phyloP scores from a whole-genome alignment of 1,140 invertebrate species.

The Bicyclus anynana region DNA sequence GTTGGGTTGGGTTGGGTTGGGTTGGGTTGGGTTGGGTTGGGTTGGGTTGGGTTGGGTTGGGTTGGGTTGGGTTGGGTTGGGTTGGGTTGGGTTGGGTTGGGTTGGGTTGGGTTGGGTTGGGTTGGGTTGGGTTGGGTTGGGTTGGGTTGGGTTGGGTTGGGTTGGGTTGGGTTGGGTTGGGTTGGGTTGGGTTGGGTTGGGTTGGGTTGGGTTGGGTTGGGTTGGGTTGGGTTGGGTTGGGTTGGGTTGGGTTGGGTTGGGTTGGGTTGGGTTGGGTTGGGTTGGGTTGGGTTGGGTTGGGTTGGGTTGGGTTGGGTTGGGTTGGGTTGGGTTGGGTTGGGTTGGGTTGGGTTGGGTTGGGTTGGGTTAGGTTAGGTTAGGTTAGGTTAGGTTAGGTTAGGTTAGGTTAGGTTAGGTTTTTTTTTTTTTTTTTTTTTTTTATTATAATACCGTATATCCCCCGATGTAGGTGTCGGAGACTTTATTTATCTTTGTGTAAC shows the following conservation, averaged over 20 bases:
- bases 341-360: constrained; percentile 15
- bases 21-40: constrained; percentile 33
- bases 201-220: too few relatives aligned
- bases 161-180: constrained; percentile 13
- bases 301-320: constrained; percentile 1
- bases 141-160: constrained; percentile 13
- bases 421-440: too few relatives aligned
- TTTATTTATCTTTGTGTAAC: too few relatives aligned
- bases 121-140: too few relatives aligned
- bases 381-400: constrained; percentile 22
- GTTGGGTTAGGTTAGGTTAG: constrained; percentile 21
- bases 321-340: constrained; percentile 11
- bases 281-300: constrained; percentile 10
- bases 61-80: constrained; percentile 49
- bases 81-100: constrained; percentile 19
- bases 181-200: constrained; percentile 13
- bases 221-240: constrained; percentile 7
- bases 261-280: constrained; percentile 7
- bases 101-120: constrained; percentile 3
- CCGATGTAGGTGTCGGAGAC: too few relatives aligned
- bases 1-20: constrained; percentile 28
- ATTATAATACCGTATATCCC: too few relatives aligned
- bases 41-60: constrained; percentile 46
- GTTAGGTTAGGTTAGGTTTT: too few relatives aligned
- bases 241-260: too few relatives aligned